Percentiles rank a stretch among this genome's conserved stretches.
Conservation (phyloP, 2,113 vertebrate species). For the Leptobrachium ailaonicum region DNA sequence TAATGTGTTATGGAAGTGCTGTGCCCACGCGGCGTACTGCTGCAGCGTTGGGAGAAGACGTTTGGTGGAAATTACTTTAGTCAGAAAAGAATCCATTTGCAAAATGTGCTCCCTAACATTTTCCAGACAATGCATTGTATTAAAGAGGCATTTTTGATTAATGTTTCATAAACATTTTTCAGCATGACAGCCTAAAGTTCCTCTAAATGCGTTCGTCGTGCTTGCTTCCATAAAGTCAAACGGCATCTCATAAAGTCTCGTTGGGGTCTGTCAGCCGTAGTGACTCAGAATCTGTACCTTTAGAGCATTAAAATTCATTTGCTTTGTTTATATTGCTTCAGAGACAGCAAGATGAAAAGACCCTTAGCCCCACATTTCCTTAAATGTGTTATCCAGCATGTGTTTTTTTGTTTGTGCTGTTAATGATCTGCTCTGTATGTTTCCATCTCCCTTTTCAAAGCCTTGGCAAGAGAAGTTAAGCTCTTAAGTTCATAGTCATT, state of each 20-base stretch:
- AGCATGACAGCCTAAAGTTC: constrained; percentile 80
- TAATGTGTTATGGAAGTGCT: constrained; percentile 85
- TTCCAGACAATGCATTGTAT: constrained; percentile 90
- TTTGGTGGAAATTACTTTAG: constrained; percentile 88
- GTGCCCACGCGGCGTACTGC: constrained; percentile 79
- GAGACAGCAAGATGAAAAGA: constrained; percentile 78
- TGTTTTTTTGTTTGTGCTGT: constrained; percentile 57
- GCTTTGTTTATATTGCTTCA: constrained; percentile 79
- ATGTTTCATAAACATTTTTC: constrained; percentile 98
- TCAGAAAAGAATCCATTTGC: constrained; percentile 97
- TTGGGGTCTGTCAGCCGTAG: constrained; percentile 75
- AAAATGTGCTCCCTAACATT: constrained; percentile 91
- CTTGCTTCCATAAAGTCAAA: constrained; percentile 84
- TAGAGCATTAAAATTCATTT: constrained; percentile 94
- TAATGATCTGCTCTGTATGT: constrained; percentile 49
- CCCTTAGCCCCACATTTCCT: constrained; percentile 76
- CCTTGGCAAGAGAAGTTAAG: background rate
- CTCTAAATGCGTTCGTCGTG: constrained; percentile 79
- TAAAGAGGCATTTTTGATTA: constrained; percentile 97
- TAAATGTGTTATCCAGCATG: constrained; percentile 64
- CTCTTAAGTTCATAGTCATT: too few relatives aligned
- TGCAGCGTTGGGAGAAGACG: constrained; percentile 77
- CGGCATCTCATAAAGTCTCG: constrained; percentile 79
- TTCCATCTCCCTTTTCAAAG: background rate
- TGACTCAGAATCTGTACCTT: constrained; percentile 75